Percentiles rank a stretch among this genome's conserved stretches.
Evolutionary conservation across 2,797 vertebrate genomes (phyloP).

Genomic region (Poecilia picta): DNA sequence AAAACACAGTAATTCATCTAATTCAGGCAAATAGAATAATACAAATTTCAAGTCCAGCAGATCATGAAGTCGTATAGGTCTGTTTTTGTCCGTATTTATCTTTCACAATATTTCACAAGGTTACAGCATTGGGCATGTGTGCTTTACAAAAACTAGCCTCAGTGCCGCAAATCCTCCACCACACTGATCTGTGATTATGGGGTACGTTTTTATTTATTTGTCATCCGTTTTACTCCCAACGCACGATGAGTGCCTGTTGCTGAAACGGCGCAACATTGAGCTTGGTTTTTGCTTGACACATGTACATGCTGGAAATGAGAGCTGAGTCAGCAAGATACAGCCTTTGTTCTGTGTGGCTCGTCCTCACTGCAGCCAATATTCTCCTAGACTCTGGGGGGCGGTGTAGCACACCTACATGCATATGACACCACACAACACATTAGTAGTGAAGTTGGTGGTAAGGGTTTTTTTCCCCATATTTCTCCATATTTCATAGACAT

Average conservation of each 20-base stretch:
- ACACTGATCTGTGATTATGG: not conserved
- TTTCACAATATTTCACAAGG: not conserved
- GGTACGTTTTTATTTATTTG: not conserved
- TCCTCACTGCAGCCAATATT: too few relatives aligned
- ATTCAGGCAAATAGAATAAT: not conserved
- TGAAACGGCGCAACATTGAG: too few relatives aligned
- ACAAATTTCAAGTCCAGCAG: not conserved
- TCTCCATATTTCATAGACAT: constrained; percentile 16
- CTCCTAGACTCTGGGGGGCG: too few relatives aligned
- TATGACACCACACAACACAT: not conserved
- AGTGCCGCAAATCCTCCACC: not conserved
- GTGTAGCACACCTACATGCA: too few relatives aligned
- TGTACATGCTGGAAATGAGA: too few relatives aligned
- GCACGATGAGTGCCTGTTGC: not conserved
- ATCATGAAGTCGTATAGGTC: not conserved
- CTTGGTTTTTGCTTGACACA: too few relatives aligned
- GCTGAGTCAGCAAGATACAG: too few relatives aligned
- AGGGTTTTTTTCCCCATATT: not conserved
- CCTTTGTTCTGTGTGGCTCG: too few relatives aligned
- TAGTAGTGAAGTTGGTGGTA: not conserved
- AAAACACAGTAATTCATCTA: not conserved
- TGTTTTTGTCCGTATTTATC: too few relatives aligned
- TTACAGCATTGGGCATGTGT: not conserved
- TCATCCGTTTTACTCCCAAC: not conserved
- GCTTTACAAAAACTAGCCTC: not conserved